Base-by-base conservation (phyloP, 2,113 vertebrate genomes). In the Lipophrys pholis region DNA sequence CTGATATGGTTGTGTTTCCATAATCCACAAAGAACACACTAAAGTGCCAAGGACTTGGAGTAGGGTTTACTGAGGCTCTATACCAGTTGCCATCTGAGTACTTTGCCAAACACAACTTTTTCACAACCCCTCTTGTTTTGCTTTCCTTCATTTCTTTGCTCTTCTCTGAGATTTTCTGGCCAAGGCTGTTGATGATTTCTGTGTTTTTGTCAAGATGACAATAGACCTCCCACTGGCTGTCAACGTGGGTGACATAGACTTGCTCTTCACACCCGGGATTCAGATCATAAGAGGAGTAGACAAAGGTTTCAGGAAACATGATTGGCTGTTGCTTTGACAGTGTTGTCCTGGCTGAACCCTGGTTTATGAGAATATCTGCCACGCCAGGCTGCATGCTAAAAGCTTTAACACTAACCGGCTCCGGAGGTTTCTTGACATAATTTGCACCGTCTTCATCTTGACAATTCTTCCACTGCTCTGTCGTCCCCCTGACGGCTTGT, bases 11-110 rank as follows among this genome's bases (percentile, higher is more conserved):
- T 52, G 81, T 90, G 88, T 97, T 96, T 83, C 97, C 97, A 85
- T 95, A 99, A 87, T 99, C 97, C 55, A 98, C 96, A 89, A 96
- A 99, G 61, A 95, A 92, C 6, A 94, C 95, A 3, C 64, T 68
- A 0, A 95, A 46, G 69, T 92, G 90, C 49, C 91, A 85, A 2
- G 90, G 86, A 0, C 92, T 95, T 11, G 84, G 83, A 51, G 92
- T 50, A 15, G 94, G 90, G 52, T 61, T 69, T 16, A 66, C 84
- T 61, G 93, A 58, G 60, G 92, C 95, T 82, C 97, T 93, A 45
- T 98, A 98, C 88, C 93, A 97, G 1, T 92, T 75, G 39, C 94
- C 94, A 85, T 99, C 95, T 58, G 88, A 74, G 77, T 96, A 97
- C 38, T 93, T 96, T 12, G 94, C 95, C 76, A 99, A 51, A 39